Conservation (phyloP, 2,888 invertebrate genomes). For the Nowickia ferox region DNA sequence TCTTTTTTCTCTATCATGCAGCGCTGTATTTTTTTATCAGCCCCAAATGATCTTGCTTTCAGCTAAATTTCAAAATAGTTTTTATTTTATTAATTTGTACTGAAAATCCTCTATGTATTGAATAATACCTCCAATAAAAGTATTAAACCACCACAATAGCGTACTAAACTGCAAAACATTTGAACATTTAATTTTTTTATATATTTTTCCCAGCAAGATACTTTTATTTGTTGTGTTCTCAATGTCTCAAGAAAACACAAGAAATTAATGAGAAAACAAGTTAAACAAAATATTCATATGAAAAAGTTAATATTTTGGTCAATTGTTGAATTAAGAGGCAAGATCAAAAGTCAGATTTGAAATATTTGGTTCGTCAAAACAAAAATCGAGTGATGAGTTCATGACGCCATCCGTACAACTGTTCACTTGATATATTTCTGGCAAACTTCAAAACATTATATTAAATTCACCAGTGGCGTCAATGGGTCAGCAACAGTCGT, state of each 20-base stretch:
- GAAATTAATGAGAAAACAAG: background rate
- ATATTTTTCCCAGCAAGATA: slow-evolving; percentile 56
- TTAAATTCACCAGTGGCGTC: slow-evolving; percentile 62
- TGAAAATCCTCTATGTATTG: background rate
- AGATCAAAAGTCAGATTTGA: slow-evolving; percentile 54
- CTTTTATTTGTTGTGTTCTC: slow-evolving; percentile 17
- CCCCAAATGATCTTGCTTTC: no score
- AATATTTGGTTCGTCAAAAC: background rate
- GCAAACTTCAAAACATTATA: background rate
- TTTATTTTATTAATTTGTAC: background rate
- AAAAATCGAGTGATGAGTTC: slow-evolving; percentile 52
- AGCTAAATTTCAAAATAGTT: background rate
- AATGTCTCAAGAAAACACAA: slow-evolving; percentile 8
- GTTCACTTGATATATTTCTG: slow-evolving; percentile 13
- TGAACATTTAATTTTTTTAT: slow-evolving; percentile 28
- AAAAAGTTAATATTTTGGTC: slow-evolving; percentile 37
- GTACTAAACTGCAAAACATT: slow-evolving; percentile 2
- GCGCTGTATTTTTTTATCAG: no score
- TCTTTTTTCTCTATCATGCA: no score
- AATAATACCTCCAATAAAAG: background rate
- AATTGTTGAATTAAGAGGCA: slow-evolving; percentile 58
- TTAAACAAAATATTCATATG: background rate
- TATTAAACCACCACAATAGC: background rate
- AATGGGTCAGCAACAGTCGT: slow-evolving; percentile 62
- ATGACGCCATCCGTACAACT: slow-evolving; percentile 60